Percentiles rank a stretch among this genome's conserved stretches.
These are phyloP conservation scores for Drosophila punjabiensis DNA, from an alignment of 1,140 invertebrate genomes.

Conservation along the genomic window DNA sequence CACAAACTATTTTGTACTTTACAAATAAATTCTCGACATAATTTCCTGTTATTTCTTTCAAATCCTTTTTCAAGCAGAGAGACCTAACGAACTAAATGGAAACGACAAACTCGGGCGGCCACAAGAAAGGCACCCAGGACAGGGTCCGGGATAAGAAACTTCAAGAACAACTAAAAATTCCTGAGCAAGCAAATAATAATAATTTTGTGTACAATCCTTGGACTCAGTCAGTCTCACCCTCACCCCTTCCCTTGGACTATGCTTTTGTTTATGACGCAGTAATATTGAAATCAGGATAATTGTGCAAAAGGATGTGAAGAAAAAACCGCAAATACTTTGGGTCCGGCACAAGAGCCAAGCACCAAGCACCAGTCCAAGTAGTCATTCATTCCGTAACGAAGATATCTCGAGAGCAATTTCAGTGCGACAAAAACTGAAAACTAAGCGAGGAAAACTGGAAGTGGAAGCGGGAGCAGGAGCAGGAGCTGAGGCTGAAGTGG, in stretches of 20 bases:
- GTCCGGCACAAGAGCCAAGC: conserved; percentile 19
- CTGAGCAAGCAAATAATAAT: conserved; percentile 69
- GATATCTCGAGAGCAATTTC: conserved; percentile 76
- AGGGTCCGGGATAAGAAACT: conserved; percentile 18
- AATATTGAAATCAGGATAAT: conserved; percentile 83
- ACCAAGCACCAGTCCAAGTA: conserved; percentile 48
- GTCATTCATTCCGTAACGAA: conserved; percentile 60
- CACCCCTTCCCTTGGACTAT: conserved; percentile 28
- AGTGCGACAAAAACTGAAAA: conserved; percentile 66
- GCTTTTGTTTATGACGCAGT: conserved; percentile 77
- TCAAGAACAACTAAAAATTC: conserved; percentile 57
- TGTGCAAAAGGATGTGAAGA: conserved; percentile 79
- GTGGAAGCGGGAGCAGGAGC: too few species aligned
- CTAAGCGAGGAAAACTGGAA: background rate
- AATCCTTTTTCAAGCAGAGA: conserved; percentile 17
- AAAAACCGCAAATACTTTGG: conserved; percentile 80
- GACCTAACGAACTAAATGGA: conserved; percentile 18
- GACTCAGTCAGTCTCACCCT: background rate
- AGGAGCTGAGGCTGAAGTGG: conserved; percentile 38
- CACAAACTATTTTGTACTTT: conserved; percentile 24
- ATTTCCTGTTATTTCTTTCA: conserved; percentile 49
- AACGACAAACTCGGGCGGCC: conserved; percentile 22
- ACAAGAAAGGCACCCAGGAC: conserved; percentile 9
- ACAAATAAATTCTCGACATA: conserved; percentile 42
- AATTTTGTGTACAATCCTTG: conserved; percentile 57